Percentiles rank a stretch among this genome's conserved stretches.
Conservation (phyloP, 2,888 invertebrate genomes). For the Mantis religiosa region DNA sequence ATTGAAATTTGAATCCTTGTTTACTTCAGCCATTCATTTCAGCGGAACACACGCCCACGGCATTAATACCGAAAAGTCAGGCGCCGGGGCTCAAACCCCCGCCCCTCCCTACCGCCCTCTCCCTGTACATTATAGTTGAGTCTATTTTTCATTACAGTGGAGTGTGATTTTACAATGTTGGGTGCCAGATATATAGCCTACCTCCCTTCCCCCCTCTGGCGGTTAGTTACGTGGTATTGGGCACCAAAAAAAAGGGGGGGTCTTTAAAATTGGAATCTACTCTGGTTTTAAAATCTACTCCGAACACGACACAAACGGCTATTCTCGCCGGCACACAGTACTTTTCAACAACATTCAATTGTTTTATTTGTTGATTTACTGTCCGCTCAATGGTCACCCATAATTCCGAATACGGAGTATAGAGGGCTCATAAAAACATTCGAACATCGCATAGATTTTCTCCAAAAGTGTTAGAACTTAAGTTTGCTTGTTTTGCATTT, state of each 20-base stretch:
- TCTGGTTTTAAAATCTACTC: background rate
- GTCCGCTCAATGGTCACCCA: background rate
- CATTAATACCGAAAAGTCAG: constrained; percentile 4
- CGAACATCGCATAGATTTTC: background rate
- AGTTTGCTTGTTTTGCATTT: too few relatives aligned
- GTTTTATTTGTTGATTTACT: background rate
- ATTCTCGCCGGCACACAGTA: background rate
- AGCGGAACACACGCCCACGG: background rate
- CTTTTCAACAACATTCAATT: background rate
- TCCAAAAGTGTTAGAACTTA: too few relatives aligned
- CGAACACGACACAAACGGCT: background rate
- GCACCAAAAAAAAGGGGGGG: background rate
- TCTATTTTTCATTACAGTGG: constrained; percentile 8
- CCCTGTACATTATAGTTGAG: background rate
- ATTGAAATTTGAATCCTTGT: constrained; percentile 16
- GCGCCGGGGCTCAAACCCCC: constrained; percentile 10
- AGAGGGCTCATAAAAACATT: background rate
- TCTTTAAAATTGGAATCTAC: background rate
- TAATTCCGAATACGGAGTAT: background rate
- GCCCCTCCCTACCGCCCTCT: background rate
- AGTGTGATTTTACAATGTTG: constrained; percentile 4
- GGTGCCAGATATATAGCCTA: background rate
- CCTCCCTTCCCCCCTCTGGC: background rate
- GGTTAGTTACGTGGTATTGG: background rate
- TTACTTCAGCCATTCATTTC: constrained; percentile 9